A percentile compares a stretch with the other conserved stretches of the same genome.
These are phyloP conservation scores for Epistrophella euchroma DNA, from an alignment of 2,888 invertebrate species.

Conservation along the genomic window DNA sequence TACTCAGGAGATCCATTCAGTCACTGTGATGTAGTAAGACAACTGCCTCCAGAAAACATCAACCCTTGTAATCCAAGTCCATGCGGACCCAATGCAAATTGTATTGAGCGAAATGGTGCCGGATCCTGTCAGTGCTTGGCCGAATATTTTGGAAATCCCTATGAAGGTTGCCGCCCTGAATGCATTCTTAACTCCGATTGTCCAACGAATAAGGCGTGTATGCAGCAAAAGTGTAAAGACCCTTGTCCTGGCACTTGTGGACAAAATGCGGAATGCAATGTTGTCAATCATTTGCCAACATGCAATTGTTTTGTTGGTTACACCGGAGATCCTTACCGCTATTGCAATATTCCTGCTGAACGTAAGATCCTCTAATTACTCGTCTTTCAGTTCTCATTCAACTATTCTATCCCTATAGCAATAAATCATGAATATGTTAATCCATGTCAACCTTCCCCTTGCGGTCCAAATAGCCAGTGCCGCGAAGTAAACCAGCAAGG, in stretches of 20 bases:
- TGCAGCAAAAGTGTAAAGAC: constrained; percentile 89
- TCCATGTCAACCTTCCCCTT: constrained; percentile 86
- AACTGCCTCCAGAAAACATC: constrained; percentile 84
- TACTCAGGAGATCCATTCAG: constrained; percentile 89
- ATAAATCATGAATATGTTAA: constrained; percentile 83
- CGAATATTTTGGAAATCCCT: constrained; percentile 90
- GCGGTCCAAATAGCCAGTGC: constrained; percentile 91
- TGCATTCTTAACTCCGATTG: constrained; percentile 90
- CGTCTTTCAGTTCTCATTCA: not conserved
- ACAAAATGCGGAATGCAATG: constrained; percentile 89
- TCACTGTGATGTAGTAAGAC: constrained; percentile 85
- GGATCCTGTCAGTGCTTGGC: constrained; percentile 89
- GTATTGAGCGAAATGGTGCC: constrained; percentile 88
- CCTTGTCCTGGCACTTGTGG: constrained; percentile 92
- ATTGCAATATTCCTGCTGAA: constrained; percentile 84
- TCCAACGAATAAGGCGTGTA: constrained; percentile 89
- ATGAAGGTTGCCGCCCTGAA: constrained; percentile 91
- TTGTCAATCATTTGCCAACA: constrained; percentile 89
- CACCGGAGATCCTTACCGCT: constrained; percentile 87
- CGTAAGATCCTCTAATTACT: constrained; percentile 79
- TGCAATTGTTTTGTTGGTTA: constrained; percentile 88
- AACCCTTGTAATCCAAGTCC: constrained; percentile 89
- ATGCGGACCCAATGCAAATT: constrained; percentile 89
- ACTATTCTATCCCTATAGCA: constrained; percentile 85
- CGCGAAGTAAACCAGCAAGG: constrained; percentile 87